Evolutionary conservation across 2,888 invertebrate species (phyloP).

Genomic region (Apomyelois bistriatella): DNA sequence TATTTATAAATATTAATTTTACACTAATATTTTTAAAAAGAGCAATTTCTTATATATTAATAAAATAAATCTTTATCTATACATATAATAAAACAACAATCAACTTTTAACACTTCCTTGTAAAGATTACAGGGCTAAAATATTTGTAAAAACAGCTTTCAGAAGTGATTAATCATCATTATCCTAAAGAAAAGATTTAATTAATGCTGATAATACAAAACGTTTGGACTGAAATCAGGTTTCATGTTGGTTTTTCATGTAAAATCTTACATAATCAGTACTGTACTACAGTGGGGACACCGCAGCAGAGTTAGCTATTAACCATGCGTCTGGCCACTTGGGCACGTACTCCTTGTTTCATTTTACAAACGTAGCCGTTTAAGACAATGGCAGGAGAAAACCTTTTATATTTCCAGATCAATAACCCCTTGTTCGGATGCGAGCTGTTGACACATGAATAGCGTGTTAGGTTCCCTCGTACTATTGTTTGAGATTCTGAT

Average conservation of each 20-base stretch:
- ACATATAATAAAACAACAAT: no score
- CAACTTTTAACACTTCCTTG: no score
- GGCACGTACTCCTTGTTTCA: slow-evolving; percentile 59
- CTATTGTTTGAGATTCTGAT: slow-evolving; percentile 43
- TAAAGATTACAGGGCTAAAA: no score
- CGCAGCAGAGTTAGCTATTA: slow-evolving; percentile 36
- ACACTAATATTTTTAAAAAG: no score
- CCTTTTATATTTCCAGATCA: slow-evolving; percentile 63
- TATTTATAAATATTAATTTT: no score
- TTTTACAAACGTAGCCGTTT: slow-evolving; percentile 44
- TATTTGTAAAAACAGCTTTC: no score
- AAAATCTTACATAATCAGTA: not conserved
- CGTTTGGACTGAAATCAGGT: no score
- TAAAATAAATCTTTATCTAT: no score
- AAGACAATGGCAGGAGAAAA: slow-evolving; percentile 63
- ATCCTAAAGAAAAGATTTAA: no score
- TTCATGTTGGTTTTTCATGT: not conserved
- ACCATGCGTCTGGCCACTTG: slow-evolving; percentile 48
- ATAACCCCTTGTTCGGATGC: slow-evolving; percentile 58
- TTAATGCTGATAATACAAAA: no score
- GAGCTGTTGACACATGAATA: slow-evolving; percentile 62
- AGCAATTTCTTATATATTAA: no score
- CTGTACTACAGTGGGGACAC: slow-evolving; percentile 6
- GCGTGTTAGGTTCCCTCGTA: slow-evolving; percentile 43
- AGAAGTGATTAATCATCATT: no score